Evolutionary conservation across 2,113 vertebrate genomes (phyloP), one percentile per base, ranked within the genome.

Genomic region (Pterocles orientalis): DNA sequence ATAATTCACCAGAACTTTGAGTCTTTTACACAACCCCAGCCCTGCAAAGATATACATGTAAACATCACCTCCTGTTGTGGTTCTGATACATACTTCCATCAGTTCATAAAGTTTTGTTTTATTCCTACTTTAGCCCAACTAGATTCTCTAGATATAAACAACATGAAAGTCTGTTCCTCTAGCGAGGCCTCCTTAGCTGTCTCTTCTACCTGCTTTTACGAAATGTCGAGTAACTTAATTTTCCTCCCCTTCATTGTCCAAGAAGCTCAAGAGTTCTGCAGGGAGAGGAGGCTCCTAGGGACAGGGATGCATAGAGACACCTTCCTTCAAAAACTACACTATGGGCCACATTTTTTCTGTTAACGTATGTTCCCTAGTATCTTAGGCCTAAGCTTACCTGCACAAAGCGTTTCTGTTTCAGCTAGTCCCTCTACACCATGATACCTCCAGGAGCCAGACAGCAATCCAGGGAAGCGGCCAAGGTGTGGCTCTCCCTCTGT

Each of bases 401-500:
- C n/a, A 8, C 3, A 11, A 21, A 56, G 14, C 25, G 51, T 3
- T 45, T 43, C 12, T 45, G 18, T 12, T 48, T 54, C 34, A 28
- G 39, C 41, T 7, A 36, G 8, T 50, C 12, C 12, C 57, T 23
- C 17, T 20, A 2, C 18, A 6, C 48, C n/a, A 2, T 0, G 51
- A 1, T 39, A 18, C 31, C 26, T 7, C 3, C 29, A 24, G 36
- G 8, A 33, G 15, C 1, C 2, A 1, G 53, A 24, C 51, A 24
- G 58, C 18, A 6, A 47, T 11, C 26, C 3, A 2, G 26, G 18
- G 43, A 16, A 54, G 33, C 0, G 1, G 41, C 47, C 5, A 1
- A 0, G 17, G n/a, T 25, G 16, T 0, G 0, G 41, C 47, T n/a
- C 24, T 17, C 26, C 19, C 9, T 3, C 10, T 2, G 0, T 6